Percentiles rank a stretch among this genome's conserved stretches.
These are phyloP conservation scores for Hippopotamus amphibius DNA, from an alignment of 2,113 vertebrate genomes.

Conservation along the genomic window DNA sequence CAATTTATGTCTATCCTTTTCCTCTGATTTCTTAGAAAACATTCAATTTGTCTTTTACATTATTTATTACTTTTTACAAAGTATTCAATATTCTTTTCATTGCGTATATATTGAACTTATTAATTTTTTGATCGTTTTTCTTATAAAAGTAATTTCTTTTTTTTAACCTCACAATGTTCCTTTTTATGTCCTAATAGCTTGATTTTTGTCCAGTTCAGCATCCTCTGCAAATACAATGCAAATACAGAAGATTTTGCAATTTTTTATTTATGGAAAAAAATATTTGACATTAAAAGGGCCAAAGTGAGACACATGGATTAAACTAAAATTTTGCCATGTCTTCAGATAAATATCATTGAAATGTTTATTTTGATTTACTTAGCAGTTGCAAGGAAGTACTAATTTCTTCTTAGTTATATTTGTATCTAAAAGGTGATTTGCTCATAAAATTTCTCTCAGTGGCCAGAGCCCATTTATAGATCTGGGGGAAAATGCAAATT, in stretches of 20 bases:
- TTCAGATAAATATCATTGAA: neutral
- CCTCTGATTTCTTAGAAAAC: neutral
- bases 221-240: neutral
- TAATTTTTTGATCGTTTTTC: neutral
- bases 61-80: neutral
- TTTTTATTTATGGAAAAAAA: neutral
- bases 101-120: neutral
- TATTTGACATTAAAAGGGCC: neutral
- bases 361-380: constrained; percentile 8
- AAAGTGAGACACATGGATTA: neutral
- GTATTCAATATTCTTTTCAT: neutral
- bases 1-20: neutral
- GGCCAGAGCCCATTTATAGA: neutral
- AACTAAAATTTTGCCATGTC: neutral
- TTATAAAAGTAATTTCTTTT: neutral
- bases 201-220: neutral
- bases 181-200: neutral
- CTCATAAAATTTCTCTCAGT: neutral
- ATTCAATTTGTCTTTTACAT: neutral
- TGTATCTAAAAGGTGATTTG: neutral
- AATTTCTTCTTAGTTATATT: neutral
- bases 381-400: neutral
- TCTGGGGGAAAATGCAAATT: neutral
- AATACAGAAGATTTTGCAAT: neutral
- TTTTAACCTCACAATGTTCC: neutral